Evolutionary conservation across 2,888 invertebrate species (phyloP), one percentile per base, ranked within the genome.

Genomic region (Nomada fucata): DNA sequence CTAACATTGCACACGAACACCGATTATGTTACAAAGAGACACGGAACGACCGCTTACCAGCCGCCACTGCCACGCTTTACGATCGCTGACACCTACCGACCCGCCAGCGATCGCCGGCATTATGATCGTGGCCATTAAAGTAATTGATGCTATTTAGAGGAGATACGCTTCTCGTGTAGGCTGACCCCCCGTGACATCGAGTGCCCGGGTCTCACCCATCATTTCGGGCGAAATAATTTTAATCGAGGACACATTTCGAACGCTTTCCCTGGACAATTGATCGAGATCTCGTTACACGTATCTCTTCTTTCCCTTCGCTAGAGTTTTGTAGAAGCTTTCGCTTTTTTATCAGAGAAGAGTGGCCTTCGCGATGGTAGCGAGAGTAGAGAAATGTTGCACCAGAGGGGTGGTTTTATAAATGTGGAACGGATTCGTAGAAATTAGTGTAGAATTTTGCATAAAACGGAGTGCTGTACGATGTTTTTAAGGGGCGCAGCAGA

Each of bases 91-190:
- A 87, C 82, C 82, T 82, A 83, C 78, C 82, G 78, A 82, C 82
- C 83, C 69, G 82, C 74, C 50, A 78, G 74, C 82, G 77, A 68
- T 83, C 82, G 57, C 63, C 65, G 84, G 59, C 71, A 84, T 84
- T 85, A 86, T 80, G 86, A 87, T 85, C 86, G 68, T 78, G 70
- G 79, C 74, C 78, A 86, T 86, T 86, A 87, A 82, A 86, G 82
- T 86, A 86, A 86, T 86, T 78, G 86, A 87, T 80, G 86, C 82
- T 76, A 85, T 79, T 84, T 80, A 77, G 74, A 71, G 77, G 63
- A 85, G 82, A 87, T 82, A 84, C 79, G 79, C 79, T 80, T 76
- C 84, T 82, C 82, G 75, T 80, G 75, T 63, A 59, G 50, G 57
- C 36, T 79, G 82, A 85, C 82, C 85, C 71, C 59, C 59, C 78